Evolutionary conservation across 1,140 invertebrate genomes (phyloP), one percentile per base, ranked within the genome.

Genomic region (Phthorimaea operculella): DNA sequence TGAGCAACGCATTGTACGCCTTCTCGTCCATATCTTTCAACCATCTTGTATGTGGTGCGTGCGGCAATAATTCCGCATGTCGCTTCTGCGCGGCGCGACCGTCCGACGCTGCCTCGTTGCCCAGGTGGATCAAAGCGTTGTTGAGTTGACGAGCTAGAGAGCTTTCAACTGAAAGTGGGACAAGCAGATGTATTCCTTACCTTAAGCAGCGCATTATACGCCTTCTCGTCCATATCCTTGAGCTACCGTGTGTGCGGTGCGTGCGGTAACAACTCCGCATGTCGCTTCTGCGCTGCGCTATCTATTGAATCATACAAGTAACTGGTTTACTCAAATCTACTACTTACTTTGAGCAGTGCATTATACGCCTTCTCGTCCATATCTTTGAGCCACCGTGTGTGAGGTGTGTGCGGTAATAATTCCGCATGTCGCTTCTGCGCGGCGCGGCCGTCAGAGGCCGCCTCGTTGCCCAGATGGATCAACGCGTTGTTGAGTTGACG

Each of bases 101-200:
- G 10, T 39, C 36, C 42, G 63, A 62, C 57, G 68, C 70, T 49
- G 75, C 81, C 70, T 83, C 79, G 64, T 85, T 85, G 16, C 77
- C 94, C 84, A 96, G 90, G 86, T 97, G 94, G 74, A 97, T 96
- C 60, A 98, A 96, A 36, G 96, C 87, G 87, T 98, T 98, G 74
- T 96, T 98, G 12, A 98, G 85, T 83, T 98, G 94, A 36, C 95
- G n/a, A n/a, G n/a, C n/a, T n/a, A n/a, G n/a, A n/a, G n/a, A n/a
- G n/a, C n/a, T n/a, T n/a, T n/a, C n/a, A n/a, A n/a, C n/a, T n/a
- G n/a, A n/a, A n/a, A n/a, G n/a, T n/a, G n/a, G n/a, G n/a, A n/a
- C n/a, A n/a, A n/a, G n/a, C n/a, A n/a, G n/a, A n/a, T n/a, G n/a
- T n/a, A 8, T 8, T 28, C 7, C 0, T 2, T 21, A 78, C 79